phyloP scores from a whole-genome alignment of 2,888 invertebrate genomes.

The Pyrocoelia pectoralis region DNA sequence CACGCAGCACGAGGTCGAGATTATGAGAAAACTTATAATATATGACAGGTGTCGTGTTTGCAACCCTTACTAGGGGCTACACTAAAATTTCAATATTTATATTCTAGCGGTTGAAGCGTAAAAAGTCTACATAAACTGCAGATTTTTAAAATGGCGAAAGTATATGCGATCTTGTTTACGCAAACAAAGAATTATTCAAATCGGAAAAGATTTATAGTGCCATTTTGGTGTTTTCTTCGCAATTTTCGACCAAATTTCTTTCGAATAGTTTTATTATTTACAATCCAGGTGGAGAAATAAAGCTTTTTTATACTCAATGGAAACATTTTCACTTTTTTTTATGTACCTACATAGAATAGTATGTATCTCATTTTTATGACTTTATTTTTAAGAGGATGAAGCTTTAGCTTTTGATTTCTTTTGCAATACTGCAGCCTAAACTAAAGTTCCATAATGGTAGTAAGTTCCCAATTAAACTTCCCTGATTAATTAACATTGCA shows the following conservation, averaged over 20 bases:
- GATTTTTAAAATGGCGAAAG: background rate
- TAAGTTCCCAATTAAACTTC: too few relatives aligned
- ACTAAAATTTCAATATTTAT: constrained; percentile 14
- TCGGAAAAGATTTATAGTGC: background rate
- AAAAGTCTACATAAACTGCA: background rate
- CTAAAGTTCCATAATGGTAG: too few relatives aligned
- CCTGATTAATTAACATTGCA: too few relatives aligned
- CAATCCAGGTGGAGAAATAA: background rate
- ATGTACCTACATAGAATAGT: too few relatives aligned
- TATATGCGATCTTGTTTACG: background rate
- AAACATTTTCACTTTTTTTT: background rate
- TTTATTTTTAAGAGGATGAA: too few relatives aligned
- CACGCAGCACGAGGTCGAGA: constrained; percentile 45
- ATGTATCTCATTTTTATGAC: too few relatives aligned
- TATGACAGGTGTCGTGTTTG: constrained; percentile 40
- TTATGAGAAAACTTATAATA: constrained; percentile 50
- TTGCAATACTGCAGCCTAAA: too few relatives aligned
- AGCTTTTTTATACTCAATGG: background rate
- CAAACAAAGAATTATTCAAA: constrained; percentile 1
- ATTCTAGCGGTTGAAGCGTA: background rate
- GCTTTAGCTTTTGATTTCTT: too few relatives aligned
- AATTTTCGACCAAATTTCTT: background rate
- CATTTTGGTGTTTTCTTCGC: background rate
- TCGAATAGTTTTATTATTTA: background rate
- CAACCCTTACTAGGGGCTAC: background rate